phyloP scores from a whole-genome alignment of 2,888 invertebrate genomes.

The Lutraria lutraria region DNA sequence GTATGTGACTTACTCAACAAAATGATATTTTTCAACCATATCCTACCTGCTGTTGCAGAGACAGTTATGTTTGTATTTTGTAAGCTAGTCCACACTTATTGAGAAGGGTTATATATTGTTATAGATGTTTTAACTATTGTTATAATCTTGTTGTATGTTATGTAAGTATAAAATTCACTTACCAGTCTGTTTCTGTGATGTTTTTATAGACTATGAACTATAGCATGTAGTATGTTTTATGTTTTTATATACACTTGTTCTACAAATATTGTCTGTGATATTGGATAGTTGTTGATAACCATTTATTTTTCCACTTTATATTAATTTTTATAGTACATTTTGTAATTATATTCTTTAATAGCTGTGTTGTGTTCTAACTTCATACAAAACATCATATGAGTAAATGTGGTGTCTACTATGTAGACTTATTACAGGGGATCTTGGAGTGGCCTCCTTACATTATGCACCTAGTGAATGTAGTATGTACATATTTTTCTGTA shows the following conservation, averaged over 20 bases:
- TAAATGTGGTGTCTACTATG: not conserved
- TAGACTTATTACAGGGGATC: not conserved
- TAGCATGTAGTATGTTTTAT: not conserved
- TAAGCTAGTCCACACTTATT: too few species aligned
- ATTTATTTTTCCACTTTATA: not conserved
- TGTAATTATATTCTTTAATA: not conserved
- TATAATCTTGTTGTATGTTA: not conserved
- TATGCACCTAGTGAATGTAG: not conserved
- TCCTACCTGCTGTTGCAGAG: too few species aligned
- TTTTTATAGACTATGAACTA: not conserved
- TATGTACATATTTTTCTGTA: too few species aligned
- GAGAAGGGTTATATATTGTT: not conserved
- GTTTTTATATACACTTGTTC: not conserved
- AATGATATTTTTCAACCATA: too few species aligned
- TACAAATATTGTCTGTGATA: not conserved
- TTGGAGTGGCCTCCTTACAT: not conserved
- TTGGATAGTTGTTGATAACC: not conserved
- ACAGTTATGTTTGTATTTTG: too few species aligned
- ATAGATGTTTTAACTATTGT: not conserved
- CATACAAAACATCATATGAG: not conserved
- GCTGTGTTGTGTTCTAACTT: not conserved
- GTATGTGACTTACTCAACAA: too few species aligned
- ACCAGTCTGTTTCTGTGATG: not conserved
- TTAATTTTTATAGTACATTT: not conserved
- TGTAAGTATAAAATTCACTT: not conserved